These are phyloP conservation scores for Gorsachius goisagi DNA, from an alignment of 2,113 vertebrate genomes.

Conservation along the genomic window DNA sequence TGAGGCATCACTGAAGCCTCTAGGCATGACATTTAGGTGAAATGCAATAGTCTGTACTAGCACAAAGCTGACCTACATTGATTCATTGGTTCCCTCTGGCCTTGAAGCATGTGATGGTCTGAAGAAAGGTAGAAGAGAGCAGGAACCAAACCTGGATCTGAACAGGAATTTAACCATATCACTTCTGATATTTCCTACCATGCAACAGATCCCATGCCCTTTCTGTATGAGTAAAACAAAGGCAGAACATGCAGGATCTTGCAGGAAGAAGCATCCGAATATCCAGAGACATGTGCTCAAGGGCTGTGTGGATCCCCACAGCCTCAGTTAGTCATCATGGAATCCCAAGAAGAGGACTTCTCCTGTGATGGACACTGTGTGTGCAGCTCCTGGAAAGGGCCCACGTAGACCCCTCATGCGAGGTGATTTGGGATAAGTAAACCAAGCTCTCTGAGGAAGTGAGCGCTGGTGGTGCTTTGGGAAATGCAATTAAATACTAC, in stretches of 20 bases:
- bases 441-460: not conserved
- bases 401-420: rapidly evolving
- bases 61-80: not conserved
- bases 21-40: not conserved
- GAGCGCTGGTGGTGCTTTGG: not conserved
- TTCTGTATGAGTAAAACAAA: not conserved
- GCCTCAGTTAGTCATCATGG: not conserved
- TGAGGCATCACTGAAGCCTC: rapidly evolving
- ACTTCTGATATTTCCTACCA: not conserved
- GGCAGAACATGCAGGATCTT: not conserved
- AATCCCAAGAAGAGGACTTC: not conserved
- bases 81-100: not conserved
- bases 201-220: not conserved
- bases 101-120: not conserved
- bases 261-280: not conserved
- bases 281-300: not conserved
- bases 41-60: not conserved
- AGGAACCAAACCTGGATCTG: not conserved
- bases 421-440: not conserved
- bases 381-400: not conserved
- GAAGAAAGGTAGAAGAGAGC: not conserved
- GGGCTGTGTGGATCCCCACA: rapidly evolving
- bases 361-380: not conserved
- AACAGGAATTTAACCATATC: not conserved
- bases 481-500: not conserved